Evolutionary conservation across 1,140 invertebrate species (phyloP), one percentile per base, ranked within the genome.

Genomic region (Lordiphosa stackelbergi): DNA sequence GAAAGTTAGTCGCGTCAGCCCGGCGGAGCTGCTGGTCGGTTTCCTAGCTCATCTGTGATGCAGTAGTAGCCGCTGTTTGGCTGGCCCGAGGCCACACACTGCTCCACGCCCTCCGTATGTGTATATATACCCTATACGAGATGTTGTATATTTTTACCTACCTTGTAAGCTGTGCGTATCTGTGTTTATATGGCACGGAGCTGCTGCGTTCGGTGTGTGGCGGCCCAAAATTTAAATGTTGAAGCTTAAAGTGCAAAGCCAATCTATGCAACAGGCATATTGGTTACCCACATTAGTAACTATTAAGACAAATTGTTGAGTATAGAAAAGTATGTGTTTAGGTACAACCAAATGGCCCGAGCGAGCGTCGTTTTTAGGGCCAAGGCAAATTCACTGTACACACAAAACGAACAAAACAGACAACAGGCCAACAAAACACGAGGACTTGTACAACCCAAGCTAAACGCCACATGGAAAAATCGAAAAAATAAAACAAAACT

Each of bases 291-390:
- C 41, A 69, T 53, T 81, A 58, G 63, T 75, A 62, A 83, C 61
- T 52, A 46, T 43, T 83, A 83, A 83, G 77, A 61, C 53, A 61
- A 83, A 83, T 81, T 81, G 63, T 81, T 81, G 71, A 81, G 72
- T 83, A 61, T 81, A 69, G 63, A 51, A 65, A 55, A 65, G 46
- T 54, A 8, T 31, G 19, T 64, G 55, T 75, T 68, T 81, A 81
- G 49, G 51, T 81, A 71, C 19, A 7, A 19, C 66, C 58, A 75
- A 83, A 81, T 59, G 66, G 52, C 53, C 36, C 45, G 1, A 42
- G 49, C 6, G 35, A 53, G 46, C 38, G 36, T 38, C 13, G 49
- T 51, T 51, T 61, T 54, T 0, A 31, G 24, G 56, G 48, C 40
- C 52, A 19, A 28, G 11, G 13, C 22, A 78, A 78, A 79, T 78